Base-by-base conservation (phyloP, 2,888 invertebrate genomes). In the Caenorhabditis sulstoni region DNA sequence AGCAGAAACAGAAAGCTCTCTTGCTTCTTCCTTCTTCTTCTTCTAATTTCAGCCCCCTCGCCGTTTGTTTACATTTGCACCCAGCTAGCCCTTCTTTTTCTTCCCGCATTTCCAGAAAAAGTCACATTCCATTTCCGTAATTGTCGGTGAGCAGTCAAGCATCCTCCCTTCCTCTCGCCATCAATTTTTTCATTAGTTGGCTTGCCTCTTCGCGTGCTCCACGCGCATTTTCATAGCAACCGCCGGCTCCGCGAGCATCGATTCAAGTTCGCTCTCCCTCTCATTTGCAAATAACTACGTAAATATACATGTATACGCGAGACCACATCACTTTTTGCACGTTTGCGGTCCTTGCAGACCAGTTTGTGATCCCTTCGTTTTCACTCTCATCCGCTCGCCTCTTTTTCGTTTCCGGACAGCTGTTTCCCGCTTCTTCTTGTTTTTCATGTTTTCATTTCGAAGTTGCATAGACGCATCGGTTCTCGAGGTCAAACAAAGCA, bases 91-190 rank as follows among this genome's bases (percentile, higher is more conserved):
- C 29, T 37, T 20, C 22, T 1, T 41, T 39, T 58, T 18, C 39
- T 16, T 61, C 53, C 45, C 37, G 9, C 39, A 1, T 7, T 35
- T 20, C 55, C 20, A 58, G 52, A 61, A 44, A 22, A 23, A 47
- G 55, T 57, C 57, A 58, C 49, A 49, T 37, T 49, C 50, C 23
- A 52, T 70, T 52, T 53, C 39, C 29, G 55, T 71, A 71, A 71
- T 71, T 71, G 62, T 64, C 71, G 55, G 62, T 71, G 64, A 71
- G 71, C 71, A 71, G 62, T 57, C 62, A 71, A 64, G 71, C 71
- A 64, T 71, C 44, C 52, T 61, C 53, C 35, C 22, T 47, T 47
- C 18, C 50, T 55, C 37, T 35, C 45, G 45, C 20, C 61, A 35
- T 55, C 62, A 70, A 70, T 70, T 70, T 62, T 62, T 70, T 70